Evolutionary conservation across 2,888 invertebrate species (phyloP).

Genomic region (Eupithecia insigniata): DNA sequence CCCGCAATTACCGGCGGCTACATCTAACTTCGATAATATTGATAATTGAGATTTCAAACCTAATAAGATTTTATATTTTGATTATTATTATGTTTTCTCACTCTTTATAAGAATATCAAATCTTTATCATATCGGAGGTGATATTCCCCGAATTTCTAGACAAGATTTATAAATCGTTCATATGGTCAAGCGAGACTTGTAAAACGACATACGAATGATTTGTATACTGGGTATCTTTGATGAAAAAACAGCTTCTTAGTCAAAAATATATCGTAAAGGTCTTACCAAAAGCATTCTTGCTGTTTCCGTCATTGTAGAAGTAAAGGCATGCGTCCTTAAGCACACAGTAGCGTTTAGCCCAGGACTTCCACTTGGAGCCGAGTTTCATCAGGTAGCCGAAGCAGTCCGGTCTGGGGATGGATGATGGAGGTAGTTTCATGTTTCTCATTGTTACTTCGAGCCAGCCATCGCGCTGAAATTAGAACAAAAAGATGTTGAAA

Average conservation of each 20-base stretch:
- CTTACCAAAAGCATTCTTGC: slow-evolving; percentile 94
- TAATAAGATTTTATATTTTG: no score
- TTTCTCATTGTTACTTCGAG: slow-evolving; percentile 89
- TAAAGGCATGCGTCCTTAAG: slow-evolving; percentile 97
- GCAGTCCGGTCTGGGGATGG: slow-evolving; percentile 93
- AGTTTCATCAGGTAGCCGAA: slow-evolving; percentile 96
- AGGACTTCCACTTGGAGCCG: slow-evolving; percentile 93
- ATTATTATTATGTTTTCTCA: no score
- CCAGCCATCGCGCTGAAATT: slow-evolving; percentile 77
- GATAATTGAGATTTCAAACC: no score
- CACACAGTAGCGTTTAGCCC: slow-evolving; percentile 96
- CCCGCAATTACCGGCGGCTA: no score
- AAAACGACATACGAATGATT: not conserved
- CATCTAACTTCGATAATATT: no score
- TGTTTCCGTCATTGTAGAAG: slow-evolving; percentile 95
- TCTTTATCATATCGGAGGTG: not conserved
- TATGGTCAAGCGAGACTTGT: no score
- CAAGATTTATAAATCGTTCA: no score
- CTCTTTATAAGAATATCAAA: no score
- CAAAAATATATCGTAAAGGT: no score
- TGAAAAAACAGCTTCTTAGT: no score
- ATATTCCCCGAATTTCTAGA: not conserved
- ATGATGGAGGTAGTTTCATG: slow-evolving; percentile 91
- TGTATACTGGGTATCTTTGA: no score
- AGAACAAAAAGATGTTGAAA: not conserved